Base-by-base conservation (phyloP, 2,113 vertebrate species). In the Baryphthengus martii region DNA sequence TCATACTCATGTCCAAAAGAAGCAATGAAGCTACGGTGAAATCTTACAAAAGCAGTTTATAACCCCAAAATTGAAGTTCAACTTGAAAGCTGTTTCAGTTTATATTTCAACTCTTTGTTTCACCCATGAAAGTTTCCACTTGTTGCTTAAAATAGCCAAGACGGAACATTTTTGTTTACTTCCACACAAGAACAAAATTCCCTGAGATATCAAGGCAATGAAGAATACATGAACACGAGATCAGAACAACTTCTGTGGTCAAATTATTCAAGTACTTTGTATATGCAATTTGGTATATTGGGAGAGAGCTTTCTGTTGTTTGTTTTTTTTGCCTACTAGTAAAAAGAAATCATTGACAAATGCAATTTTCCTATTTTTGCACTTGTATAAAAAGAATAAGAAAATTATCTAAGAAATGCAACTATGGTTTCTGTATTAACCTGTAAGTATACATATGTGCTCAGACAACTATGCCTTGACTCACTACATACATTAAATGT, bases 121-220 rank as follows among this genome's bases (percentile, higher is more conserved):
- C 85, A 90, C 72, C 49, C 90, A 74, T 52, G 92, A 83, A 96
- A 95, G 76, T 92, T 96, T 95, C 95, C 95, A 95, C 68, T 94
- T 90, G 85, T 91, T 84, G 79, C 95, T 94, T 95, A 95, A 96
- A 96, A 97, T 96, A 96, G 94, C 72, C 65, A 82, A 92, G 79
- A 84, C 0, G 2, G 95, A 95, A 96, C 93, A 90, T 86, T 96
- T 95, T 86, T 96, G 96, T 97, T 97, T 96, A 96, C 92, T 96
- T 96, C 90, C 90, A 86, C 73, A 77, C 65, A 93, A 94, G 95
- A 97, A 90, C 63, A 96, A 96, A 97, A 94, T 78, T 95, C 92
- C 83, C 85, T 15, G 19, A 78, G 65, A 90, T 85, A 95, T 88
- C 52, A 96, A 87, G 49, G 76, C 90, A 61, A 72, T 74, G 92